Evolutionary conservation across 2,797 vertebrate genomes (phyloP).

Genomic region (Amblyopsis hoosieri): DNA sequence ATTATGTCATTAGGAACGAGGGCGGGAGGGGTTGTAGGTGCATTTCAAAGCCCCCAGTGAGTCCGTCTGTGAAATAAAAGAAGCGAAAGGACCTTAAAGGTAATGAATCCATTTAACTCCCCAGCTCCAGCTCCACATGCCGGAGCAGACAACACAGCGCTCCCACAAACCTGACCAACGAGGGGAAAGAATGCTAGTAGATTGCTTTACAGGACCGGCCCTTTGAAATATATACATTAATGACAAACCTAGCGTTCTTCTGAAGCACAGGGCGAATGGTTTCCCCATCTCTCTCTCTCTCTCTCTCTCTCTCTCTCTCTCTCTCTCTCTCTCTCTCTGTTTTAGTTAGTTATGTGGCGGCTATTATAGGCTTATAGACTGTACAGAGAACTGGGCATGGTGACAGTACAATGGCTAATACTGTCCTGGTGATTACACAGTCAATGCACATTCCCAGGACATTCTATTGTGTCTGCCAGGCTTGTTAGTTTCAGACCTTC

Average conservation of each 20-base stretch:
- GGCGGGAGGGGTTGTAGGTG: slow-evolving; percentile 47
- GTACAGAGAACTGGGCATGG: slow-evolving; percentile 62
- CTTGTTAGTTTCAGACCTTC: slow-evolving; percentile 13
- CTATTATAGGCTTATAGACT: slow-evolving; percentile 69
- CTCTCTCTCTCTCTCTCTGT: slow-evolving; percentile 21
- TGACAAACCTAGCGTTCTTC: slow-evolving; percentile 84
- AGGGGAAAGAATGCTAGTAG: slow-evolving; percentile 77
- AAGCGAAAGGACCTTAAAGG: slow-evolving; percentile 86
- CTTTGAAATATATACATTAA: slow-evolving; percentile 90
- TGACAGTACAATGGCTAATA: slow-evolving; percentile 51
- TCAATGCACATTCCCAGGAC: slow-evolving; percentile 34
- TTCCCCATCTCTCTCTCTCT: neutral
- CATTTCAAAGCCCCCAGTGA: slow-evolving; percentile 85
- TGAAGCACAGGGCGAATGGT: slow-evolving; percentile 39
- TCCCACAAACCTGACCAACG: slow-evolving; percentile 65
- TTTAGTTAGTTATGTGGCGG: slow-evolving; percentile 40
- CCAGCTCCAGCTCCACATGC: slow-evolving; percentile 72
- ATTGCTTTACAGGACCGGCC: slow-evolving; percentile 83
- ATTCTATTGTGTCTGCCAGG: slow-evolving; percentile 44
- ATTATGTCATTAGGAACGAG: slow-evolving; percentile 92
- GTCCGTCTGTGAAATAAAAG: slow-evolving; percentile 85
- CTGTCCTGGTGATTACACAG: slow-evolving; percentile 54
- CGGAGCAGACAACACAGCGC: slow-evolving; percentile 78
- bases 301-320: slow-evolving; percentile 26
- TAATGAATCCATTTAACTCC: slow-evolving; percentile 95